Base-by-base conservation (phyloP, 1,140 invertebrate species). In the Oryzaephilus surinamensis region DNA sequence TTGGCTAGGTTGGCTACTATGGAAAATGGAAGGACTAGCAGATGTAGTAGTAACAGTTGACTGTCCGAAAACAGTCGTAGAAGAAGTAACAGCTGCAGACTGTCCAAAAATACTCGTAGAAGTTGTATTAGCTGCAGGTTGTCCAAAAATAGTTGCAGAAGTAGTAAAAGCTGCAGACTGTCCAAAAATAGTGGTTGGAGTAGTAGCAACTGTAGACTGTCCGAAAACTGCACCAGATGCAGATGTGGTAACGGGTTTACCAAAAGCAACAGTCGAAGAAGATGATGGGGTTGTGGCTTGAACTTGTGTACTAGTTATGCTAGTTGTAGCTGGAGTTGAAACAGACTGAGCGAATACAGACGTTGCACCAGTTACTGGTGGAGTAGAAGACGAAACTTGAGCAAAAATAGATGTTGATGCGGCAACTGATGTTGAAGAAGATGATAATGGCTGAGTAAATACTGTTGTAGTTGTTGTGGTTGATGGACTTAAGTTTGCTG, bases 31-130 rank as follows among this genome's bases (percentile, higher is more conserved):
- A 11, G 6, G 11, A 11, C 11, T 11, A 23, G 36, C 31, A 11
- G 28, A 30, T 6, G 28, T 30, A 18, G 31, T 17, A 15, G 16
- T 11, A 24, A 15, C n/a, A 26, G 26, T 16, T 4, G 23, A 8
- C 4, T 10, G 6, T 3, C 11, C 18, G 24, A 35, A 33, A 3
- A 31, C 4, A 4, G 31, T 11, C 23, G 32, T 32, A 35, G 29
- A 34, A 16, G 28, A 10, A 11, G 45, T 30, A 15, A 34, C 30
- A n/a, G 36, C 14, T 10, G 21, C 16, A 41, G 33, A 3, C 6
- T 17, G 6, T 15, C 34, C 36, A 32, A 43, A 43, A 10, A 24
- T 13, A n/a, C n/a, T n/a, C 15, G 20, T 24, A 33, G 39, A 15
- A 32, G 28, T 26, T 19, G 36, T 29, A 7, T 21, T 35, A 6